Conservation (phyloP, 2,888 invertebrate species). For the Aporophyla lueneburgensis region DNA sequence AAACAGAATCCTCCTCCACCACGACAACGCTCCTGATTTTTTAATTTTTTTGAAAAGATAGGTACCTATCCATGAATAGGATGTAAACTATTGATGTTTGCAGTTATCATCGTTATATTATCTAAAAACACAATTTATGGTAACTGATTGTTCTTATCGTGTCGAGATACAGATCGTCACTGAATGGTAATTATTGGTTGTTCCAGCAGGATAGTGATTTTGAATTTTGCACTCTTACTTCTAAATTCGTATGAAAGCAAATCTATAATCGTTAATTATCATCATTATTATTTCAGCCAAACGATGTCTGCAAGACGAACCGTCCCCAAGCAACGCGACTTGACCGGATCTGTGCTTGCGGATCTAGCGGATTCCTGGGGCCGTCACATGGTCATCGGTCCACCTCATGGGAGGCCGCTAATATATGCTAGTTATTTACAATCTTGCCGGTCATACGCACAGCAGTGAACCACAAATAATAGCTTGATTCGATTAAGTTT, state of each 20-base stretch:
- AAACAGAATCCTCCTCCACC: too few species aligned
- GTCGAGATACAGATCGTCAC: not conserved
- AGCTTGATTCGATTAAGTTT: not conserved
- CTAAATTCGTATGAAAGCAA: not conserved
- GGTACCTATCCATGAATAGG: not conserved
- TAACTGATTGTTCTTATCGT: not conserved
- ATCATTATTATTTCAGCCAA: not conserved
- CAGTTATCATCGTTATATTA: slow-evolving; percentile 3
- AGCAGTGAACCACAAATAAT: not conserved
- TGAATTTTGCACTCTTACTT: not conserved
- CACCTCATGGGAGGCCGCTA: not conserved
- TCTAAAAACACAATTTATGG: not conserved
- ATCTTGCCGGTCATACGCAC: not conserved
- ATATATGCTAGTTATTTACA: not conserved
- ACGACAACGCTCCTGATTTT: too few species aligned
- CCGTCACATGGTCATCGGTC: not conserved
- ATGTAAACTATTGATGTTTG: not conserved
- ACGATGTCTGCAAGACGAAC: not conserved
- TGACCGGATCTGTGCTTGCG: not conserved
- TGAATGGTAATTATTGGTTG: not conserved
- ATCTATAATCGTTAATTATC: not conserved
- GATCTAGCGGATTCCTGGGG: not conserved
- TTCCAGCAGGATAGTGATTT: not conserved
- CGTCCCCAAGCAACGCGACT: not conserved
- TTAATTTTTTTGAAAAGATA: too few species aligned